Percentiles rank a stretch among this genome's conserved stretches.
Conservation (phyloP, 2,888 invertebrate species). For the Harpalus rufipes region DNA sequence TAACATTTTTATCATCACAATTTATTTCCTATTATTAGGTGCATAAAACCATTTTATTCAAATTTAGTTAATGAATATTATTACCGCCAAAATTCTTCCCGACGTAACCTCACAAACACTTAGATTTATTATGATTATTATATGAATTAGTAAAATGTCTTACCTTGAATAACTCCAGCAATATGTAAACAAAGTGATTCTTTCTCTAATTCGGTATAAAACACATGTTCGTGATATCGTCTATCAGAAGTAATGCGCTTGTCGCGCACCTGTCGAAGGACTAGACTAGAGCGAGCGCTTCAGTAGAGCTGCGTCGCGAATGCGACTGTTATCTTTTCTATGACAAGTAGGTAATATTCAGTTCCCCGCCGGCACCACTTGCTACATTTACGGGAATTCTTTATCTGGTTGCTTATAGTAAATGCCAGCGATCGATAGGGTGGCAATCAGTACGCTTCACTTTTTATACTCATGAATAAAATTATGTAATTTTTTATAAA, state of each 20-base stretch:
- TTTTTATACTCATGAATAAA: slow-evolving; percentile 19
- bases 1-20: too few species aligned
- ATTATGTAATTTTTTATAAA: background rate
- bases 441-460: slow-evolving; percentile 24
- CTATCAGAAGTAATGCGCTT: background rate
- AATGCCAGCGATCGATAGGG: slow-evolving; percentile 38
- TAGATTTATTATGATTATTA: too few species aligned
- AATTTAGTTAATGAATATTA: too few species aligned
- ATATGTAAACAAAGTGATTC: too few species aligned
- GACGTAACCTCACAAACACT: too few species aligned
- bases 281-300: background rate
- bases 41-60: too few species aligned
- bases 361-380: background rate
- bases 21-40: too few species aligned
- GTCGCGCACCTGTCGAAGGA: slow-evolving; percentile 6
- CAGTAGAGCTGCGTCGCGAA: background rate
- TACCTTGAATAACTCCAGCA: too few species aligned
- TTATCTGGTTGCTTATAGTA: slow-evolving; percentile 25
- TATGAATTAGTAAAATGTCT: too few species aligned
- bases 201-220: too few species aligned
- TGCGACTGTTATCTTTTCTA: background rate
- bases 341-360: background rate
- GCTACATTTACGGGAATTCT: slow-evolving; percentile 19
- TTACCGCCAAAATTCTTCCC: too few species aligned
- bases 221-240: background rate